These are phyloP conservation scores for Asobara japonica DNA, from an alignment of 1,140 invertebrate genomes.

Conservation along the genomic window DNA sequence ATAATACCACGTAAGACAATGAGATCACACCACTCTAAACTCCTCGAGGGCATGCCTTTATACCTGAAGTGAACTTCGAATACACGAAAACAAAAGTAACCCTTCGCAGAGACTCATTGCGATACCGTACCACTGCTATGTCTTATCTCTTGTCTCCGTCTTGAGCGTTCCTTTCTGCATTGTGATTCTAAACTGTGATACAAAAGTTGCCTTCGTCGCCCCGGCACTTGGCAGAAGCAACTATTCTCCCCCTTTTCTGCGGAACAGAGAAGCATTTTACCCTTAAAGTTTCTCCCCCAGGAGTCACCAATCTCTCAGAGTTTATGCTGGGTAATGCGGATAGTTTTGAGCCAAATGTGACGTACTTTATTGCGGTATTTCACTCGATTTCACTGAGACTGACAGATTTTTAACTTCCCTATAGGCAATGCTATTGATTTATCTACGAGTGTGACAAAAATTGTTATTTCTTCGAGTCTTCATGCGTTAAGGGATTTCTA, in stretches of 20 bases:
- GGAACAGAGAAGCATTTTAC: background rate
- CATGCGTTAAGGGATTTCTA: no score
- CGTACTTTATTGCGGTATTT: background rate
- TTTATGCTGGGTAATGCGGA: background rate
- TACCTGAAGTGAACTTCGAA: background rate
- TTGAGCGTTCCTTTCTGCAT: background rate
- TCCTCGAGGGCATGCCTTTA: background rate
- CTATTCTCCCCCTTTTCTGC: background rate
- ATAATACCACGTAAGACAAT: background rate
- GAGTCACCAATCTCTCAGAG: background rate
- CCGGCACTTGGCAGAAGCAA: background rate
- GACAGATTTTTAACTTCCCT: slow-evolving; percentile 12
- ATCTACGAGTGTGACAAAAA: no score
- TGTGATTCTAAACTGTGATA: slow-evolving; percentile 11
- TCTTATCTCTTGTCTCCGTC: slow-evolving; percentile 1
- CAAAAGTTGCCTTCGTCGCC: background rate
- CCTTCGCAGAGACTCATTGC: background rate
- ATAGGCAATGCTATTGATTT: no score
- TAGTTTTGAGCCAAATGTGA: background rate
- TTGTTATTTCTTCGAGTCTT: no score
- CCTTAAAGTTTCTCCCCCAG: background rate
- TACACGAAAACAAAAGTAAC: background rate
- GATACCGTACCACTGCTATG: background rate
- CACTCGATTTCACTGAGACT: background rate
- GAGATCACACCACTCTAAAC: background rate